These are phyloP conservation scores for Eudemis profundana DNA, from an alignment of 2,888 invertebrate genomes.

Conservation along the genomic window DNA sequence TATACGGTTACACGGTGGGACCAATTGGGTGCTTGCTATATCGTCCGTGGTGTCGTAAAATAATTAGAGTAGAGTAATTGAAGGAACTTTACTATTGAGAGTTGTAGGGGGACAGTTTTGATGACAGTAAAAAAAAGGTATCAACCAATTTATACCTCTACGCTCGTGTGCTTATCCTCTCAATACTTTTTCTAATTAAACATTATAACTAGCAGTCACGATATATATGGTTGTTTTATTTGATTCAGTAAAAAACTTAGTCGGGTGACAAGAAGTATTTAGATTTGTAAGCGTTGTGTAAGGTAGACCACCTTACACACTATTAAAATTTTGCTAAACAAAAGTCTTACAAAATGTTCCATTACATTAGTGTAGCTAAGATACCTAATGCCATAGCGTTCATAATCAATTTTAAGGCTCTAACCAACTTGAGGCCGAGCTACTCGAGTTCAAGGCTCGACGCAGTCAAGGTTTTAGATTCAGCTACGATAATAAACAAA, in stretches of 20 bases:
- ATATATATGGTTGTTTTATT: too few relatives aligned
- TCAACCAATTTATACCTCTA: too few relatives aligned
- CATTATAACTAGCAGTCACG: too few relatives aligned
- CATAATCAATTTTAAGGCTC: slow-evolving; percentile 34
- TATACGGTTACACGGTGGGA: slow-evolving; percentile 30
- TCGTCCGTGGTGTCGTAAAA: background rate
- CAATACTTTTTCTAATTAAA: too few relatives aligned
- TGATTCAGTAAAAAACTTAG: too few relatives aligned
- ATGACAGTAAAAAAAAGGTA: too few relatives aligned
- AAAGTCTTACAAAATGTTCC: background rate
- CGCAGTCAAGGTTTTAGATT: slow-evolving; percentile 23
- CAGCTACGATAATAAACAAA: slow-evolving; percentile 6
- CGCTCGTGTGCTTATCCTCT: too few relatives aligned
- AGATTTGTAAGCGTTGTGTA: too few relatives aligned
- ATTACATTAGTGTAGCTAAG: slow-evolving; percentile 13
- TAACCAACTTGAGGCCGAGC: slow-evolving; percentile 1
- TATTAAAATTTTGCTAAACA: background rate
- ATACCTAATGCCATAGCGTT: slow-evolving; percentile 13
- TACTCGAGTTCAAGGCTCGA: slow-evolving; percentile 28
- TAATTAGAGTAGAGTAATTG: background rate
- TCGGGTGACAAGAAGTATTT: too few relatives aligned
- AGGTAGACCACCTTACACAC: too few relatives aligned
- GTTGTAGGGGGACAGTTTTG: too few relatives aligned
- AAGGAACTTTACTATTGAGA: too few relatives aligned
- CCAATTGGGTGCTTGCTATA: background rate